A percentile compares a stretch with the other conserved stretches of the same genome.
phyloP scores from a whole-genome alignment of 2,797 vertebrate genomes.

The Falco concolor region DNA sequence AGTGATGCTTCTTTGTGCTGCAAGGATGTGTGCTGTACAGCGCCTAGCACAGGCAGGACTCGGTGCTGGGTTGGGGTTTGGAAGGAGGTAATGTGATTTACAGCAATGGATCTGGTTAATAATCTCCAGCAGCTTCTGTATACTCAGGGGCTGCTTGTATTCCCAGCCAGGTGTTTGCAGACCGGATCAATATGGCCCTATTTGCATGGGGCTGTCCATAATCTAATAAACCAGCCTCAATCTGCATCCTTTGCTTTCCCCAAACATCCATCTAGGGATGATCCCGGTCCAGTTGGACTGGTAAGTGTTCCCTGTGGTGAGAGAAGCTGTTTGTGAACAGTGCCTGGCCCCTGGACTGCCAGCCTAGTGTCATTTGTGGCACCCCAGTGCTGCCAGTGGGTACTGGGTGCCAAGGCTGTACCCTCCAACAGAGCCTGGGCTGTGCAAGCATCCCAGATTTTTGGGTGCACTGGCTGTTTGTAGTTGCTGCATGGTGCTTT shows the following conservation, averaged over 20 bases:
- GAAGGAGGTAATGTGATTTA: constrained; percentile 60
- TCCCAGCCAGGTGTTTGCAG: constrained; percentile 69
- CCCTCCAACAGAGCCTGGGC: no score
- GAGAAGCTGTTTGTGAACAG: background rate
- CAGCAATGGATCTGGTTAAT: constrained; percentile 62
- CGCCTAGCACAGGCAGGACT: background rate
- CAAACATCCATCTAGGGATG: background rate
- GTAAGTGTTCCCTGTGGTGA: accelerated
- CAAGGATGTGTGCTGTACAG: background rate
- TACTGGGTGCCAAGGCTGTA: background rate
- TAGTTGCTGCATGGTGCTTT: background rate
- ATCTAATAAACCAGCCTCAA: constrained; percentile 48
- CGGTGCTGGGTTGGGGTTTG: background rate
- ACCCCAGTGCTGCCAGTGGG: accelerated
- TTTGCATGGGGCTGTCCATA: constrained; percentile 55
- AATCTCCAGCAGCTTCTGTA: constrained; percentile 66
- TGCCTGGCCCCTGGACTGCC: background rate
- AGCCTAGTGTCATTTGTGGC: background rate
- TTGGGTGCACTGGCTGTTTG: background rate
- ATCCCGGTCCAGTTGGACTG: accelerated
- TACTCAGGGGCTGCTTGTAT: constrained; percentile 59
- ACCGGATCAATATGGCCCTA: constrained; percentile 59
- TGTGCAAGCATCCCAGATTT: accelerated
- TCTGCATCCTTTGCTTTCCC: constrained; percentile 9
- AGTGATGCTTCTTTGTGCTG: background rate